Evolutionary conservation across 2,797 vertebrate species (phyloP), one percentile per base, ranked within the genome.

Genomic region (Cichlasoma orientale): DNA sequence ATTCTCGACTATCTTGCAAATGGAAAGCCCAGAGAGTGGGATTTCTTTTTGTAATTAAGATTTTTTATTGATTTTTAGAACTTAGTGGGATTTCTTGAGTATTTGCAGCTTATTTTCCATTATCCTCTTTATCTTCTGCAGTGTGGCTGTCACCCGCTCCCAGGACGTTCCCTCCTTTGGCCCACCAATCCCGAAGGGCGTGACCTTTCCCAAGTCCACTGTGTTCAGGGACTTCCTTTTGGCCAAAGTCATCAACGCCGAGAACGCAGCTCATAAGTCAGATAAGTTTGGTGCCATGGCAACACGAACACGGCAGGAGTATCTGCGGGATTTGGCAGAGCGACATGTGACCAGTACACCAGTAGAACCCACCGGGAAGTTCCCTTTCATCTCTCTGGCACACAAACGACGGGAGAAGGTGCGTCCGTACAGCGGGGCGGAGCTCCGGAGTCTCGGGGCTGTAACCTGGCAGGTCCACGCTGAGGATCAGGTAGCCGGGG

Each of bases 181-280:
- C 68, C 98, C 98, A 57, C 97, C 97, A 27, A 97, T 99, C 88
- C 98, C 98, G 13, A 97, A 97, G 95, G 97, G 96, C 2, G 97
- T 99, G 89, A 99, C 97, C 1, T 98, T 99, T 93, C 98, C 98
- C 41, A 99, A 99, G 89, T 99, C 98, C 71, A 97, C 97, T 0
- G 97, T 99, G 74, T 99, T 99, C 94, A 96, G 98, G 97, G 98
- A 99, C 96, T 99, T 99, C 91, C 95, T 99, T 77, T 86, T 99
- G 84, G 96, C 97, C 85, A 99, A 99, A 95, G 96, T 99, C 82
- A 98, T 99, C 87, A 99, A 99, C 78, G 98, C 96, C 0, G 98
- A 99, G 92, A 99, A 99, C 85, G 98, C 98, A 12, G 98, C 98
- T 83, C 97, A 99, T 88, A 99, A 99, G 90, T 99, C 98, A 0